Conservation (phyloP, 2,888 invertebrate species). For the Iselma pallidipennis region DNA sequence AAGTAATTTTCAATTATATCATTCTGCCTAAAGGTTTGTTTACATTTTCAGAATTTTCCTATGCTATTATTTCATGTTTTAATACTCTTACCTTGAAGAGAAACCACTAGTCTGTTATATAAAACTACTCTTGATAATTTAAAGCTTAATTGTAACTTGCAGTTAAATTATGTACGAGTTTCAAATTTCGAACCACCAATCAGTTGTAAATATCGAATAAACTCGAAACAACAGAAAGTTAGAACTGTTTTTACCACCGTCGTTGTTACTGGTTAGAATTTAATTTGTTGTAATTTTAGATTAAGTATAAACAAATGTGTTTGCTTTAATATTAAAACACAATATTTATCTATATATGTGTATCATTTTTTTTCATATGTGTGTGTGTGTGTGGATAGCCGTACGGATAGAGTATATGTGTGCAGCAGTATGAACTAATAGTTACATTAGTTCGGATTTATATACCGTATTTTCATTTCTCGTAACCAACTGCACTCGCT, state of each 20-base stretch:
- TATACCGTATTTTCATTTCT: conserved; percentile 36
- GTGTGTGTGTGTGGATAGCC: not conserved
- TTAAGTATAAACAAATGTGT: not conserved
- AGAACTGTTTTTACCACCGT: not conserved
- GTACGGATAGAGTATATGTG: not conserved
- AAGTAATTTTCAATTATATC: too few relatives aligned
- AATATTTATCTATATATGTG: not conserved
- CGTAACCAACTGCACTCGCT: conserved; percentile 25
- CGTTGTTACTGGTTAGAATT: not conserved
- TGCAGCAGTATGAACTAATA: conserved; percentile 26
- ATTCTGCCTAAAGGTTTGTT: too few relatives aligned
- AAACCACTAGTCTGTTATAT: too few relatives aligned
- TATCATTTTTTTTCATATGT: not conserved
- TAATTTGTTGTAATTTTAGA: not conserved
- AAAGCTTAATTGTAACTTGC: too few relatives aligned
- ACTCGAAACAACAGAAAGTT: not conserved
- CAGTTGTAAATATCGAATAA: too few relatives aligned
- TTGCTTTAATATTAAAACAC: not conserved
- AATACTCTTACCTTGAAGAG: too few relatives aligned
- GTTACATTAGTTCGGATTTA: conserved; percentile 38
- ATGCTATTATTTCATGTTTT: too few relatives aligned
- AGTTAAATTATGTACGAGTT: too few relatives aligned
- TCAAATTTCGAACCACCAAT: too few relatives aligned
- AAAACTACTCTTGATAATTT: too few relatives aligned
- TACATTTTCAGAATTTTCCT: too few relatives aligned